Evolutionary conservation across 2,113 vertebrate species (phyloP), one percentile per base, ranked within the genome.

Genomic region (Actinemys pallida): DNA sequence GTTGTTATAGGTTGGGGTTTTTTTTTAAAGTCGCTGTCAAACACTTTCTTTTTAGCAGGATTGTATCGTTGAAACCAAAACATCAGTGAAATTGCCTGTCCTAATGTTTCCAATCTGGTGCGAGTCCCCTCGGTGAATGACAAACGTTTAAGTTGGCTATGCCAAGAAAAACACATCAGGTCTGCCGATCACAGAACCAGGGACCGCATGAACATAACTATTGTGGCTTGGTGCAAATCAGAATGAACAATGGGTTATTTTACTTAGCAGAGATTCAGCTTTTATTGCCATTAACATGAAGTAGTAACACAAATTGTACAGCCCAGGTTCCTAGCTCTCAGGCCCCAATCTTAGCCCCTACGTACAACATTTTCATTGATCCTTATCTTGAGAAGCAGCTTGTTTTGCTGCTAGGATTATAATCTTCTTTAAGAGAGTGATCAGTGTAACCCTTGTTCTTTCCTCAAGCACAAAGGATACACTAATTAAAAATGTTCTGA

Each of bases 61-160:
- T 96, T 93, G 94, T 96, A 94, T 93, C 97, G 96, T 98, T 95
- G 97, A 98, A 98, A 98, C 94, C 96, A 98, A 98, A 98, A 98
- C 97, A 98, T 95, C 90, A 97, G 97, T 89, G 96, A 97, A 91
- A 96, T 98, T 97, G 97, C 96, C 96, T 97, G 97, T 97, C 97
- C 97, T 98, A 96, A 91, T 98, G 98, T 98, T 98, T 99, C 98
- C 98, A 98, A 98, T 98, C 98, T 98, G 93, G 98, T 98, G 97
- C 95, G 98, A 97, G 97, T 98, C 98, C 98, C 97, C 94, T 98
- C 93, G 90, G 95, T 97, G 97, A 98, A 98, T 98, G 98, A 98
- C 96, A 98, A 96, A 96, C 98, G 97, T 98, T 98, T 98, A 97
- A 83, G 65, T 94, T 92, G 13, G 81, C 92, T 53, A 93, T 83